Evolutionary conservation across 2,113 vertebrate species (phyloP).

Genomic region (Corythaixoides concolor): DNA sequence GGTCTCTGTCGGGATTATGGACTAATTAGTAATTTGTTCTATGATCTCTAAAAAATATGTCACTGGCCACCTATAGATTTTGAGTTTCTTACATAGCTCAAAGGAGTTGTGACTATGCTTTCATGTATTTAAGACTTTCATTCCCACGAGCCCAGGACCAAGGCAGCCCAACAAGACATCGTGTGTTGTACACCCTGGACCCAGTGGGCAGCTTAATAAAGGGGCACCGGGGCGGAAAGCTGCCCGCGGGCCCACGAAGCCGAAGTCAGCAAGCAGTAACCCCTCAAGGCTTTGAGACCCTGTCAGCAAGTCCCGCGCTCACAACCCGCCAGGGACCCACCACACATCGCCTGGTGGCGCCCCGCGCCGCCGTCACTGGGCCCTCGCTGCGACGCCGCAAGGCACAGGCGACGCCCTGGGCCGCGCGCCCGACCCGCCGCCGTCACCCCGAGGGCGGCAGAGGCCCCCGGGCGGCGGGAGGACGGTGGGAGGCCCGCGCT

Average conservation of each 20-base stretch:
- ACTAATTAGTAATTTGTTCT: too few species aligned
- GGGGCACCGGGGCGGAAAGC: accelerated
- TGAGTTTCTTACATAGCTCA: accelerated
- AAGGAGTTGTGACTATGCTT: accelerated
- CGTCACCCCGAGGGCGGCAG: too few species aligned
- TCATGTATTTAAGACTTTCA: accelerated
- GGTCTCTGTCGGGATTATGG: too few species aligned
- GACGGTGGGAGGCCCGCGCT: too few species aligned
- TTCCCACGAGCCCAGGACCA: not conserved
- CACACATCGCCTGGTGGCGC: not conserved
- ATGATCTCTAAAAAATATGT: accelerated
- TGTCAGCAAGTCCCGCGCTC: not conserved
- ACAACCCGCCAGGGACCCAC: too few species aligned
- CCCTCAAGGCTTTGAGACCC: accelerated
- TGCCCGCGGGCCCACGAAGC: not conserved
- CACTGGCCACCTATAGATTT: accelerated
- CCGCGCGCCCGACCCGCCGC: too few species aligned
- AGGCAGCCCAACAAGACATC: accelerated
- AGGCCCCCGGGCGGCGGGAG: not conserved
- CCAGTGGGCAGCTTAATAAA: accelerated
- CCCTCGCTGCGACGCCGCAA: not conserved
- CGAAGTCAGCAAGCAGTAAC: not conserved
- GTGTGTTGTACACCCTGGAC: accelerated
- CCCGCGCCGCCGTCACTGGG: not conserved
- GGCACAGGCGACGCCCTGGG: too few species aligned